Conservation (phyloP, 2,113 vertebrate genomes). For the Thunnus maccoyii region DNA sequence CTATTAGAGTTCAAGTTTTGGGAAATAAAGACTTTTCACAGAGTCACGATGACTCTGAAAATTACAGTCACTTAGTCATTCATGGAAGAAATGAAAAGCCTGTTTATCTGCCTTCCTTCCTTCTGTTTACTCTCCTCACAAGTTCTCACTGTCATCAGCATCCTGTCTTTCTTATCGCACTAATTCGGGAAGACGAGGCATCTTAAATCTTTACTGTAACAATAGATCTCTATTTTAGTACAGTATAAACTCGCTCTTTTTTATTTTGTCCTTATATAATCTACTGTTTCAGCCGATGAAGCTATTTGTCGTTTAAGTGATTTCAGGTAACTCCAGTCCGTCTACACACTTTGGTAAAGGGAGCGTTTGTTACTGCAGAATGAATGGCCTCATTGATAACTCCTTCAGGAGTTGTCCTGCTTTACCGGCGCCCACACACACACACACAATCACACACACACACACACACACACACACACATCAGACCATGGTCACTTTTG, state of each 20-base stretch:
- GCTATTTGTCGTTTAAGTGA: neutral
- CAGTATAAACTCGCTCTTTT: too few relatives aligned
- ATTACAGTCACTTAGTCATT: neutral
- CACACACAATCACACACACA: neutral
- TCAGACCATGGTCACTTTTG: neutral
- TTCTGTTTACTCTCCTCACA: neutral
- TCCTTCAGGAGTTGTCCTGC: conserved; percentile 58
- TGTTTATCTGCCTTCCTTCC: neutral
- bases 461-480: conserved; percentile 10
- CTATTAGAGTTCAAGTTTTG: neutral
- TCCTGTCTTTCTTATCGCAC: conserved; percentile 7
- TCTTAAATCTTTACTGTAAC: neutral
- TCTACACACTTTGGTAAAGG: conserved; percentile 24
- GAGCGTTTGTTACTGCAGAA: conserved; percentile 42
- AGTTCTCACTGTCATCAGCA: neutral
- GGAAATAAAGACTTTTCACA: neutral
- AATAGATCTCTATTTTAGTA: too few relatives aligned
- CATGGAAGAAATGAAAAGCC: neutral
- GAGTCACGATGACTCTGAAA: conserved; percentile 17
- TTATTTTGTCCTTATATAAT: neutral
- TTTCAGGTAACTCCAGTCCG: conserved; percentile 32
- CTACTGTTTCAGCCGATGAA: neutral
- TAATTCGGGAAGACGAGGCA: neutral
- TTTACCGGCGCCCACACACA: conserved; percentile 19
- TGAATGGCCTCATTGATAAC: conserved; percentile 72